Evolutionary conservation across 2,797 vertebrate genomes (phyloP), one percentile per base, ranked within the genome.

Genomic region (Xiphophorus birchmanni): DNA sequence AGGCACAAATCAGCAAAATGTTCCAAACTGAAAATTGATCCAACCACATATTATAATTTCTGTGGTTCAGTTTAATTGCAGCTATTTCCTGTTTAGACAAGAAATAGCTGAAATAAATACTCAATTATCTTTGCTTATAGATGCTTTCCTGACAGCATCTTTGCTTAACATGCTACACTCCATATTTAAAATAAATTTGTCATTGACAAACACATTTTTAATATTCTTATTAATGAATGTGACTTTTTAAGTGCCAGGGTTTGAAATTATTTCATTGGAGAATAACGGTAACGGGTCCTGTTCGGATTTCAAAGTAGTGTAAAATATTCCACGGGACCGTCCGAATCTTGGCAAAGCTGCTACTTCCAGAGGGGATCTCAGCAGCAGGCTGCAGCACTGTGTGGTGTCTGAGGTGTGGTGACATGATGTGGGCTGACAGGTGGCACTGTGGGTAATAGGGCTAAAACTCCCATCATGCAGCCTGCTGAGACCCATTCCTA

Each of bases 361-460:
- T 84, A 3, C 73, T 56, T 81, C 75, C 74, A 65, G 88, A 84
- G 85, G 56, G 73, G 84, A 85, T 84, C 88, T 82, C 89, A 92
- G 91, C 91, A 44, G 91, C 89, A 87, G 88, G 85, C 92, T 88
- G 88, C 88, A 77, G 89, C 93, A 3, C 92, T 76, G 91, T 82
- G 83, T 89, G 93, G 82, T 80, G 91, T 86, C 90, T 88, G 86
- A 94, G 90, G 90, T 93, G 90, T 87, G 84, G 88, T 92, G 92
- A 92, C 86, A 58, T 91, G 91, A 95, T 93, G 85, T 18, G 73
- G 89, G 89, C 85, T 91, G 94, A 94, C 93, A 94, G 91, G 80
- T 91, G 87, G 86, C 91, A 91, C 87, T 84, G 74, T 86, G 91
- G 92, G 89, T 87, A 93, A 89, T 73, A 77, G 77, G 82, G 86